Base-by-base conservation (phyloP, 2,888 invertebrate genomes). In the Rotaria sp. region DNA sequence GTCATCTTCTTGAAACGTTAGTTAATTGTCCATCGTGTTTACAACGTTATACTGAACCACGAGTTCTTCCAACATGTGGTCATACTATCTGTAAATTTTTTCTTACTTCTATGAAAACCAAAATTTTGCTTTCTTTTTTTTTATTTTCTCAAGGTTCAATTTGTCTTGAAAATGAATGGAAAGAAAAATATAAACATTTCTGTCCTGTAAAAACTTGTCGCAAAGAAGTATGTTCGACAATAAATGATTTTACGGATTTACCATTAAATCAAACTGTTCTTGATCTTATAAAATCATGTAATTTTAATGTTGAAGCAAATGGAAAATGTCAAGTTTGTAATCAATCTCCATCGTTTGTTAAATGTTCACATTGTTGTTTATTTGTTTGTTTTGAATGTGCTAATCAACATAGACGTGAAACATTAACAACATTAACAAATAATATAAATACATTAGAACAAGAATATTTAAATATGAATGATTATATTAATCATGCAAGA, bases 301-400 rank as follows among this genome's bases (percentile, higher is more conserved):
- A 80, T 80, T 80, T 80, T 21, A n/a, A 80, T 45, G 80, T 80
- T n/a, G 80, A 80, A 80, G 80, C 80, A 4, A 80, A 7, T 45
- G 80, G 80, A 10, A 45, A 80, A 45, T 80, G 80, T 80, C 45
- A 80, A 80, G 80, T 80, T 80, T 80, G 80, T n/a, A 41, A 80
- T 80, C 45, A 80, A 45, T 80, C 80, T 11, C 80, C 80, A 45
- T 45, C 45, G 5, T 80, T 80, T 45, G 26, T 80, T 2, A 80
- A 80, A 80, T 80, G 80, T 80, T 80, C 80, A n/a, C 80, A 80
- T 80, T 80, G 80, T n/a, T 80, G 45, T 45, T 45, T n/a, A 41
- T 80, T 45, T 26, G 80, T 80, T 45, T 80, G 80, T 45, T 80
- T 80, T 45, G 80, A 80, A 45, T 80, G 80, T 45, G 80, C 26